Evolutionary conservation across 2,888 invertebrate species (phyloP), one percentile per base, ranked within the genome.

Genomic region (Papilio demoleus): DNA sequence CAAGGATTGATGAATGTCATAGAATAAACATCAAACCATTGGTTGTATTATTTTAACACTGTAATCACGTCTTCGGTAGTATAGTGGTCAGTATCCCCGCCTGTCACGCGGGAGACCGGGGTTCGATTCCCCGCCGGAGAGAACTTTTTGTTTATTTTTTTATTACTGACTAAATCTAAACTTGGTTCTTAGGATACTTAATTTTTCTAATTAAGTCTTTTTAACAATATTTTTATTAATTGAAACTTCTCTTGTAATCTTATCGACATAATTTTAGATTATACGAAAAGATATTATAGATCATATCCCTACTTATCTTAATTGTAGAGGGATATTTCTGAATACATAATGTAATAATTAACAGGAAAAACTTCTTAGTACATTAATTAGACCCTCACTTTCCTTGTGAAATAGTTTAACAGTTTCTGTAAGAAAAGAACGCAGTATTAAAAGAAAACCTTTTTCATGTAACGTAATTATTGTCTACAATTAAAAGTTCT

Each of bases 61-160:
- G 1, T 27, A 24, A 24, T 24, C 24, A 59, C 11, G 63, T 91
- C 90, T 87, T 90, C 92, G 92, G 92, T 92, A 92, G 92, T 92
- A 92, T 93, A 93, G 92, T 92, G 92, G 92, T 92, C 72, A 93
- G 93, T 92, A 93, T 92, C 92, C 92, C 93, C 92, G 93, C 93
- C 92, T 93, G 92, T 93, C 92, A 92, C 92, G 92, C 92, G 93
- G 92, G 92, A 93, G 93, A 93, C 92, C 92, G 91, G 92, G 92
- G 93, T 93, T 93, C 93, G 92, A 93, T 92, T 93, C 92, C 92
- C 92, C 90, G 93, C 92, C 90, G 92, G 88, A 73, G 76, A 77
- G 76, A 53, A 2, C 17, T 45, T 45, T 66, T 59, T 58, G 22
- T 24, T 12, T 4, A 11, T 47, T 4, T 47, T 17, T 42, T 8